Percentiles rank a stretch among this genome's conserved stretches.
Evolutionary conservation across 2,797 vertebrate genomes (phyloP).

Genomic region (Lepidocolaptes lacrymiger): DNA sequence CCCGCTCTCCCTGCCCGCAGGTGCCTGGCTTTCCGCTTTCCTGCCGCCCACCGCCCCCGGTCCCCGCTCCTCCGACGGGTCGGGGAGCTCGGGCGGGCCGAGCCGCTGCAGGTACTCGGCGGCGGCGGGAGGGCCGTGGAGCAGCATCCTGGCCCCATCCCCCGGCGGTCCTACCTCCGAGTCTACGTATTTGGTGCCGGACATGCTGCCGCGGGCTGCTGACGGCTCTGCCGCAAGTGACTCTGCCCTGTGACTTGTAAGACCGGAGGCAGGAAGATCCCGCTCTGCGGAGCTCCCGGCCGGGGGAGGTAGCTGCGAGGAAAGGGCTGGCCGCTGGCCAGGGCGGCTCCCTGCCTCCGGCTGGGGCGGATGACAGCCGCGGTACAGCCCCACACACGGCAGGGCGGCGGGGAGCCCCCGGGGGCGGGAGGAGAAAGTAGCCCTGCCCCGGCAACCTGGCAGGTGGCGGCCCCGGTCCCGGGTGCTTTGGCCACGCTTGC

Average conservation of each 20-base stretch:
- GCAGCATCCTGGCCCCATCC: background rate
- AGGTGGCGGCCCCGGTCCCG: background rate
- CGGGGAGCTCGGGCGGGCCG: rapidly evolving
- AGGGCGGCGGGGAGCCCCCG: conserved; percentile 13
- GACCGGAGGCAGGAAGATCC: conserved; percentile 76
- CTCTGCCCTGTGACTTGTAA: conserved; percentile 67
- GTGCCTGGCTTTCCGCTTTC: background rate
- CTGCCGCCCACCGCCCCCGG: background rate
- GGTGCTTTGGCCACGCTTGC: background rate
- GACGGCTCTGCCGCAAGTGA: conserved; percentile 67
- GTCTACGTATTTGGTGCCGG: conserved; percentile 90
- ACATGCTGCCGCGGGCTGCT: conserved; percentile 85
- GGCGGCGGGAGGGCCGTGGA: background rate
- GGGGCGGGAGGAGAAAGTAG: background rate
- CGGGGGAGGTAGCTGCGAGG: conserved; percentile 78
- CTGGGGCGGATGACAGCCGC: conserved; percentile 50
- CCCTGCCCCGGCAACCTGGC: background rate
- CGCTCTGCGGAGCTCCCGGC: conserved; percentile 43
- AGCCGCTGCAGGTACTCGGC: background rate
- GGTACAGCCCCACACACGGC: conserved; percentile 61
- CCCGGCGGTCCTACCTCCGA: conserved; percentile 84
- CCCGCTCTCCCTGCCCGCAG: background rate
- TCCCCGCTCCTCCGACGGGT: background rate
- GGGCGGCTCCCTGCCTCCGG: conserved; percentile 67
- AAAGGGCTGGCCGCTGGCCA: conserved; percentile 71